phyloP scores from a whole-genome alignment of 2,113 vertebrate genomes.

The Glaucidium brasilianum region DNA sequence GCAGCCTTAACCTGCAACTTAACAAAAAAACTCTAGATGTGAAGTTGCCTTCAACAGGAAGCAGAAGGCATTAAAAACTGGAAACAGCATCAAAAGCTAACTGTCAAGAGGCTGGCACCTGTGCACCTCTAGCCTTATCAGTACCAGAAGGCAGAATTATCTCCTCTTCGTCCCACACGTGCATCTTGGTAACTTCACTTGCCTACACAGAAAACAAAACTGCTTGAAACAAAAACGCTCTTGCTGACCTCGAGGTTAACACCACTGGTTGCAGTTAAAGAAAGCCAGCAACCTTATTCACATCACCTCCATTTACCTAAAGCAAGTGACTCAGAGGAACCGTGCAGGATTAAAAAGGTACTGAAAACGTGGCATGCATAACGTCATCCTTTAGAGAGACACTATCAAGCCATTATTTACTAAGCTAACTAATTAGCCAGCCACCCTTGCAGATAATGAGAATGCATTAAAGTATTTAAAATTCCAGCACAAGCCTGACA shows the following conservation, averaged over 20 bases:
- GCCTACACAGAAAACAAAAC: neutral
- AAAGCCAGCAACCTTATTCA: neutral
- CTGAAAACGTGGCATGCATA: fast-evolving
- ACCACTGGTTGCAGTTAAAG: neutral
- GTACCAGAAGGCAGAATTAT: neutral
- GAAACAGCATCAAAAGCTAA: neutral
- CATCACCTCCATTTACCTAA: neutral
- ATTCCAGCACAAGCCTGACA: neutral
- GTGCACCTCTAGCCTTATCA: neutral
- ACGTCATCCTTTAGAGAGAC: neutral
- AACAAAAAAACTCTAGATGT: neutral
- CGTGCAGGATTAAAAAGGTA: neutral
- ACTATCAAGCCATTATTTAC: constrained; percentile 32
- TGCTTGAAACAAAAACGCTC: neutral
- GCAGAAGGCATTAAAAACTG: neutral
- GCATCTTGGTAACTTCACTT: neutral
- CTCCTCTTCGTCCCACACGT: neutral
- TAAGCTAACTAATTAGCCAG: constrained; percentile 41
- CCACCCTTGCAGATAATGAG: constrained; percentile 45
- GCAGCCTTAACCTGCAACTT: neutral
- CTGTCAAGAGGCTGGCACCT: fast-evolving
- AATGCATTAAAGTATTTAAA: constrained; percentile 35
- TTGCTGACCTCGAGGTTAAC: fast-evolving
- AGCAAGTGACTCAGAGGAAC: neutral
- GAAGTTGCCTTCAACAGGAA: neutral